Base-by-base conservation (phyloP, 2,113 vertebrate species). In the Poeciliopsis prolifica region DNA sequence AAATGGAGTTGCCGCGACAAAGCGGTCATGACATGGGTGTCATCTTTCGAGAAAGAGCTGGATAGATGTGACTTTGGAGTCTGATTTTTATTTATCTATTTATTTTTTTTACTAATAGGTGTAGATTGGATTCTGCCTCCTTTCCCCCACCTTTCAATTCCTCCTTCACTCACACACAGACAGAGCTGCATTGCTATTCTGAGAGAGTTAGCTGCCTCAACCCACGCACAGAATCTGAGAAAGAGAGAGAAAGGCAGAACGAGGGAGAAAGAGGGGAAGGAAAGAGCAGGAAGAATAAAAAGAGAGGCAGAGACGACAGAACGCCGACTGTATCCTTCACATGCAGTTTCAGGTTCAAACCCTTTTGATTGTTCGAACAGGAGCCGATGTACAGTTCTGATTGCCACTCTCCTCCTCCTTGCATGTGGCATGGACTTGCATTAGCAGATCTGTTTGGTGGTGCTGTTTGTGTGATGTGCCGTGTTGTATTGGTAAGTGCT, bases 181-280 rank as follows among this genome's bases (percentile, higher is more conserved):
- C 92, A 88, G 93, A 90, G 80, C 94, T 93, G 94, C 94, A 94
- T 86, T 95, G 94, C 94, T 95, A 95, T 95, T 95, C 94, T 94
- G 92, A 95, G 93, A 95, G 94, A 94, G 92, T 93, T 94, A 93
- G 94, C 93, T 93, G 93, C 93, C 88, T 92, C 94, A 94, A 82
- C 94, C 94, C 94, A 95, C 94, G 94, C 94, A 94, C 91, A 70
- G 87, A 94, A 93, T 95, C 93, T 89, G 93, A 94, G 92, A 93
- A 92, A 92, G 92, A 91, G 91, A 92, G 90, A 91, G 91, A 90
- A 91, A 90, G 89, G 85, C 84, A 89, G 91, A 90, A 89, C 11
- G 68, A 88, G 79, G 73, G 80, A 89, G 82, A 90, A 86, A 86
- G 79, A 85, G 80, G 73, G 82, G 85, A 83, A 87, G 78, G 80